Conservation (phyloP, 2,888 invertebrate species). For the Antheraea yamamai region DNA sequence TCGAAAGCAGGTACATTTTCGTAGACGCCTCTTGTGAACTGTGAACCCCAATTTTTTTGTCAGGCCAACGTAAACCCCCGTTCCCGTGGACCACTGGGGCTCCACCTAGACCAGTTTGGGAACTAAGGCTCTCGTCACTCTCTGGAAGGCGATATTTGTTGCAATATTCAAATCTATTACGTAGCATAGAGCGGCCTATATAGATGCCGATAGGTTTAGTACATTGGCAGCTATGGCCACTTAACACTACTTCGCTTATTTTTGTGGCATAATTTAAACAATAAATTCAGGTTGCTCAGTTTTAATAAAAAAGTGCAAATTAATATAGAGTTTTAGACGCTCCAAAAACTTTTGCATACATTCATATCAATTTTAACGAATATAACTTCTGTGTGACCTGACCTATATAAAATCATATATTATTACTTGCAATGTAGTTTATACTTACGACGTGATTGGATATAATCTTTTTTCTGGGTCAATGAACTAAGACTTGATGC, state of each 20-base stretch:
- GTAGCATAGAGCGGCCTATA: too few relatives aligned
- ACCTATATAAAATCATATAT: constrained; percentile 19
- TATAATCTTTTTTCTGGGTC: constrained; percentile 57
- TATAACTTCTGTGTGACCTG: constrained; percentile 25
- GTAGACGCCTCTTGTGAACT: too few relatives aligned
- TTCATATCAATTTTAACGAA: constrained; percentile 20
- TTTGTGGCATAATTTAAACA: background rate
- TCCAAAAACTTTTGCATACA: background rate
- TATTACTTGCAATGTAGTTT: constrained; percentile 22
- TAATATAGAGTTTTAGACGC: background rate
- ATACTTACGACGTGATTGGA: constrained; percentile 59
- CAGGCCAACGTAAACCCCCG: too few relatives aligned
- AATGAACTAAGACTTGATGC: constrained; percentile 65
- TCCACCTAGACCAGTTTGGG: too few relatives aligned
- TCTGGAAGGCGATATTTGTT: background rate
- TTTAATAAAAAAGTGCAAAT: background rate
- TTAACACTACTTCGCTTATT: background rate
- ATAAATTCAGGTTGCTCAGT: background rate
- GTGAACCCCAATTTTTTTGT: too few relatives aligned
- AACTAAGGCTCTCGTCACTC: background rate
- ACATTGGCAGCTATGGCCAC: background rate
- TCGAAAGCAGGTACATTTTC: too few relatives aligned
- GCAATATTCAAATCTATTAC: too few relatives aligned
- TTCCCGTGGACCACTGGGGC: too few relatives aligned
- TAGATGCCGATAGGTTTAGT: too few relatives aligned